Base-by-base conservation (phyloP, 2,113 vertebrate species). In the Sander vitreus region DNA sequence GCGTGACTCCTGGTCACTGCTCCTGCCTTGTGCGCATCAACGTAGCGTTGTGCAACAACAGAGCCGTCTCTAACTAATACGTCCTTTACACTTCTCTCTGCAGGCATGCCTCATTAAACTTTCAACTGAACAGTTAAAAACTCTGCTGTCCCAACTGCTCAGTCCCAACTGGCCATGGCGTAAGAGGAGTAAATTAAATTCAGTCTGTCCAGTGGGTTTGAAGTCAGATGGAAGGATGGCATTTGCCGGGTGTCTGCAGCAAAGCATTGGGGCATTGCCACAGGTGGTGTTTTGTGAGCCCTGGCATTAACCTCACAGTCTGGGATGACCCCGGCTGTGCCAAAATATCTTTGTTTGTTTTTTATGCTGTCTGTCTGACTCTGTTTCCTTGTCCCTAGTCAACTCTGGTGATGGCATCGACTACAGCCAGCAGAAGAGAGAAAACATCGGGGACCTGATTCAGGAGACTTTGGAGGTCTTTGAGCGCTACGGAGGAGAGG, bases 371-470 rank as follows among this genome's bases (percentile, higher is more conserved):
- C 77, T 86, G 19, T 62, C 65, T 71, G 27, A 79, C 50, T 81
- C 10, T 80, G 59, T 86, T 15, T 80, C 27, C 57, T 53, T 54
- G 36, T 59, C 65, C 90, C 78, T 88, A 99, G 97, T 96, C 73
- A 99, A 98, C 92, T 95, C 95, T 0, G 97, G 97, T 0, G 97
- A 97, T 1, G 96, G 95, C 18, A 97, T 99, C 48, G 96, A 97
- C 92, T 99, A 98, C 89, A 93, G 97, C 91, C 97, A 99, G 91
- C 94, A 96, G 93, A 98, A 96, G 90, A 92, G 96, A 30, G 96
- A 98, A 93, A 98, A 97, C 87, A 78, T 99, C 0, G 97, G 96
- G 0, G 96, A 97, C 85, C 95, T 99, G 88, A 97, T 99, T 93
- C 93, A 97, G 87, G 98, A 99, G 93, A 99, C 98, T 0, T 92